These are phyloP conservation scores for Hetaerina titia DNA, from an alignment of 2,888 invertebrate genomes.

Conservation along the genomic window DNA sequence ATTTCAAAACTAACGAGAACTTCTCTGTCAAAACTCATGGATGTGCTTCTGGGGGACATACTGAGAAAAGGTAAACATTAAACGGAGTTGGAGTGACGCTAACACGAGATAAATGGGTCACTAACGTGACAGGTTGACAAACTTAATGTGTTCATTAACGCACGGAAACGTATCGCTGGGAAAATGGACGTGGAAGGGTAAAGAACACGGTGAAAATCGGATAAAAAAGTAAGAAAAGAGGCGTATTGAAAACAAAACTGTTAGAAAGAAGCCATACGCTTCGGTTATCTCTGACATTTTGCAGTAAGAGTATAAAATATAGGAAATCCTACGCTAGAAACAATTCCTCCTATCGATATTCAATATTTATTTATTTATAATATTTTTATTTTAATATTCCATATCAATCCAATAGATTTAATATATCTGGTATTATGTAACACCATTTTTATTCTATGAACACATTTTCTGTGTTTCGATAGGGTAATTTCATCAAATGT, in stretches of 20 bases:
- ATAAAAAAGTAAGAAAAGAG: not conserved
- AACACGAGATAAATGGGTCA: not conserved
- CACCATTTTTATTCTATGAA: too few relatives aligned
- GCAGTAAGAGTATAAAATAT: not conserved
- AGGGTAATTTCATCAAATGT: too few relatives aligned
- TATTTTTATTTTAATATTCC: too few relatives aligned
- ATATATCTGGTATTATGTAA: too few relatives aligned
- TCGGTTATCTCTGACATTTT: not conserved
- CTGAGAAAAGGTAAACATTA: too few relatives aligned
- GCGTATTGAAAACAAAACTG: not conserved
- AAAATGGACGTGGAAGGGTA: not conserved
- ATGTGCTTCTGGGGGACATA: too few relatives aligned
- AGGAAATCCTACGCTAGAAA: not conserved
- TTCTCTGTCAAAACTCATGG: too few relatives aligned
- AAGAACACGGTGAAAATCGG: not conserved
- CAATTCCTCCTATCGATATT: too few relatives aligned
- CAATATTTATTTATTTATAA: not conserved
- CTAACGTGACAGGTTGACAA: not conserved
- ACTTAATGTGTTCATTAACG: not conserved
- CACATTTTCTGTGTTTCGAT: too few relatives aligned
- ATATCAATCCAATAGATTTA: too few relatives aligned
- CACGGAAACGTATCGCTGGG: not conserved
- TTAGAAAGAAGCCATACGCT: not conserved
- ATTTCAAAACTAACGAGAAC: too few relatives aligned
- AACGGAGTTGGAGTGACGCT: not conserved